Evolutionary conservation across 1,140 invertebrate species (phyloP).

Genomic region (Cotesia chilonis): DNA sequence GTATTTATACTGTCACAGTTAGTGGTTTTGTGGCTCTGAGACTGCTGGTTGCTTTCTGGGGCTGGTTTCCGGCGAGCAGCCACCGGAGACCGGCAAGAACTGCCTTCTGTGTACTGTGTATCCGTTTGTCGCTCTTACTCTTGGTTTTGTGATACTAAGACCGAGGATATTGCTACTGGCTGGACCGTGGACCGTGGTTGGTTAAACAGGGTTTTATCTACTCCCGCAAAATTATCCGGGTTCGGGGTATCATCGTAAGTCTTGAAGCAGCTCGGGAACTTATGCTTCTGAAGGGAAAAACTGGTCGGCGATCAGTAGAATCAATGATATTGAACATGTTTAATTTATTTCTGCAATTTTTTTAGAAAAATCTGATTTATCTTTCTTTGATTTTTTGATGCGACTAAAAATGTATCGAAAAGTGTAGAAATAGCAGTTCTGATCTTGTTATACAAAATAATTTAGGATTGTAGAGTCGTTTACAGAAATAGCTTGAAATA

Average conservation of each 20-base stretch:
- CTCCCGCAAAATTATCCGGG: slow-evolving; percentile 27
- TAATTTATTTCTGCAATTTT: no score
- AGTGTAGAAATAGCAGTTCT: no score
- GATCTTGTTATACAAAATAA: no score
- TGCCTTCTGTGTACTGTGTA: slow-evolving; percentile 5
- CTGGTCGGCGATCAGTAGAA: no score
- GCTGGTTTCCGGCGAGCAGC: slow-evolving; percentile 9
- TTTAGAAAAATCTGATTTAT: no score
- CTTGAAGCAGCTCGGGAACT: background rate
- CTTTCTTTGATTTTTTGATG: no score
- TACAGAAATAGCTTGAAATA: no score
- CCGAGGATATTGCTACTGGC: no score
- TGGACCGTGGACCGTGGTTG: background rate
- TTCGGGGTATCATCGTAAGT: slow-evolving; percentile 23
- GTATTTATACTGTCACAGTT: slow-evolving; percentile 26
- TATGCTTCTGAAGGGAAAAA: background rate
- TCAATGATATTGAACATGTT: no score
- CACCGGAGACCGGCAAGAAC: background rate
- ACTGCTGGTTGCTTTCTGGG: background rate
- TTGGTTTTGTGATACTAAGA: background rate
- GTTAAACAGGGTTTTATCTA: slow-evolving; percentile 30
- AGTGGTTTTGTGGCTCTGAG: slow-evolving; percentile 32
- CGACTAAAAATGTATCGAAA: no score
- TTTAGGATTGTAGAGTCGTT: no score
- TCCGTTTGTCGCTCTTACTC: slow-evolving; percentile 28